These are phyloP conservation scores for Pachyuromys duprasi DNA, from an alignment of 2,797 vertebrate species.

Conservation along the genomic window DNA sequence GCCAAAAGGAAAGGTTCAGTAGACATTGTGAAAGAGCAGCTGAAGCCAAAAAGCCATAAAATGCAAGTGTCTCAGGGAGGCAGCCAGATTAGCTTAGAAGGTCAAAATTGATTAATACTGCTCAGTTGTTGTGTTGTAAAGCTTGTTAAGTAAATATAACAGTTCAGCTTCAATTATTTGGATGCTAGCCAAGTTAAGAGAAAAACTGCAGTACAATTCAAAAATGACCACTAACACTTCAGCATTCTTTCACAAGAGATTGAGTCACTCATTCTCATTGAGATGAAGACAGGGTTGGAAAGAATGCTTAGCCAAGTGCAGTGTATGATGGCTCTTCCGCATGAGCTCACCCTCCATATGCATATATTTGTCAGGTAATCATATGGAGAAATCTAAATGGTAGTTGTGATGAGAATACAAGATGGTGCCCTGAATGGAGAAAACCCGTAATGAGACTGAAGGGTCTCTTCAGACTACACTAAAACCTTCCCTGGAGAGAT, in stretches of 20 bases:
- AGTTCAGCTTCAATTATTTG: too few relatives aligned
- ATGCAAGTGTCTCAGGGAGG: too few relatives aligned
- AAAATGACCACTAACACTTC: neutral
- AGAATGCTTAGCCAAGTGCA: neutral
- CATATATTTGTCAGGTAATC: neutral
- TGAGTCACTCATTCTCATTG: neutral
- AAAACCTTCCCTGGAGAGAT: neutral
- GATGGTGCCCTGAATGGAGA: neutral
- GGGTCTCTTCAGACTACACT: neutral
- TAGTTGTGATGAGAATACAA: neutral
- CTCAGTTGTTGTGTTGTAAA: too few relatives aligned
- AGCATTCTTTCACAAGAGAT: neutral
- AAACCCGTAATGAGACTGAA: neutral
- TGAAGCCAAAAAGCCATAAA: too few relatives aligned
- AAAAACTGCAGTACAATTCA: too few relatives aligned
- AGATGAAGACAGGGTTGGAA: neutral
- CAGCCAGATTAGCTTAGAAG: too few relatives aligned
- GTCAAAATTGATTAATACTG: too few relatives aligned
- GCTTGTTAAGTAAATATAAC: too few relatives aligned
- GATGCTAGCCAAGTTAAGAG: too few relatives aligned
- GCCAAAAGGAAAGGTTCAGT: too few relatives aligned
- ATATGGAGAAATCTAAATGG: neutral
- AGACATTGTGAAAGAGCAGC: too few relatives aligned
- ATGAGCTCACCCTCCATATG: neutral
- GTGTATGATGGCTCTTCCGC: fast-evolving